Conservation (phyloP, 2,113 vertebrate genomes). For the Rhinogobius similis region DNA sequence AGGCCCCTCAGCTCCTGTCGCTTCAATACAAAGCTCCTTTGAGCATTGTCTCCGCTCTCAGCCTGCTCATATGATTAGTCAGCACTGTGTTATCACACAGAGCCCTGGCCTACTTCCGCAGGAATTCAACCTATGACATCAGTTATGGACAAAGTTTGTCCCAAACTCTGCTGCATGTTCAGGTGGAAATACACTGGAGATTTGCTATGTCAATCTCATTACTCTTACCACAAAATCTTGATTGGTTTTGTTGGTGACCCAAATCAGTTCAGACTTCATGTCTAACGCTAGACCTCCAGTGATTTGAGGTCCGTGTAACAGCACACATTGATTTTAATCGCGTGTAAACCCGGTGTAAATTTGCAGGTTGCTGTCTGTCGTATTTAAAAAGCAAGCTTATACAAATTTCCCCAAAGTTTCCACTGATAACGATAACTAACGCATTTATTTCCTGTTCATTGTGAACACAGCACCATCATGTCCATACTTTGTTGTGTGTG, state of each 20-base stretch:
- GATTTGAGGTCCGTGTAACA: no score
- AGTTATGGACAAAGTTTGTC: conserved; percentile 76
- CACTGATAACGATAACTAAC: neutral
- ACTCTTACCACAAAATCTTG: neutral
- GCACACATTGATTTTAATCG: no score
- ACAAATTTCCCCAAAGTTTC: neutral
- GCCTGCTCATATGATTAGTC: conserved; percentile 76
- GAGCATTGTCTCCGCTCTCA: conserved; percentile 57
- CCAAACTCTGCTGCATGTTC: conserved; percentile 51
- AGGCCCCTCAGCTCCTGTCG: conserved; percentile 39
- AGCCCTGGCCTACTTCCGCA: conserved; percentile 74
- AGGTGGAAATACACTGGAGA: conserved; percentile 63
- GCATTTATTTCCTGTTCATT: neutral
- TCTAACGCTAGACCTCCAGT: no score
- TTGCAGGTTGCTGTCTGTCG: no score
- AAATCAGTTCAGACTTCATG: neutral
- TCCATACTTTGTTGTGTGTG: neutral
- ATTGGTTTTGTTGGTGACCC: neutral
- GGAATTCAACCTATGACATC: conserved; percentile 84
- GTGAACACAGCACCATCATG: neutral
- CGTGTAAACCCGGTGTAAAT: neutral
- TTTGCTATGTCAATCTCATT: neutral
- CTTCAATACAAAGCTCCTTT: conserved; percentile 74
- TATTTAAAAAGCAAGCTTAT: neutral
- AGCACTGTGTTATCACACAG: conserved; percentile 77